phyloP scores from a whole-genome alignment of 2,888 invertebrate genomes.

The Metopia argyrocephala region DNA sequence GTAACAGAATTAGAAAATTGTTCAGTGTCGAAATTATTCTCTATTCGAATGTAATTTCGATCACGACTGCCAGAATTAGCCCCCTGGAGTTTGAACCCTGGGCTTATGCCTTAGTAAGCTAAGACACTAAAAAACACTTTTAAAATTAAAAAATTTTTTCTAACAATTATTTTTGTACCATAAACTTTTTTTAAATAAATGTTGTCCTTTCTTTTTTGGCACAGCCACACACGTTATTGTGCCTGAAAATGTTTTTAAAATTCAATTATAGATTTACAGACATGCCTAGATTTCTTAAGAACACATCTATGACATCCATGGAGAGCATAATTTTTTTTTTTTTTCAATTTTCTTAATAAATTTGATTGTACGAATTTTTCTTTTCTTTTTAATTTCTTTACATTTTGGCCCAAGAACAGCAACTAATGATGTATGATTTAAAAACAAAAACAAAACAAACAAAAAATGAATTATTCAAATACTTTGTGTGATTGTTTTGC shows the following conservation, averaged over 20 bases:
- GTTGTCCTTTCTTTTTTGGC: neutral
- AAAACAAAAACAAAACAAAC: conserved; percentile 22
- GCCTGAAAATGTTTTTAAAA: neutral
- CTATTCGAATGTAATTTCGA: no score
- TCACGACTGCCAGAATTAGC: no score
- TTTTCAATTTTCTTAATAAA: conserved; percentile 14
- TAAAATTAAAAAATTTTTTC: no score
- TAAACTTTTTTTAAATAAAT: no score
- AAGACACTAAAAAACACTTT: no score
- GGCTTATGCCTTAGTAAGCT: no score
- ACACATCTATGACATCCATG: neutral
- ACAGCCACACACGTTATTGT: neutral
- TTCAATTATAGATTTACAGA: conserved; percentile 27
- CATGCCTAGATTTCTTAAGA: neutral
- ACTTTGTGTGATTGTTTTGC: conserved; percentile 54
- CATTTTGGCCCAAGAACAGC: conserved; percentile 21
- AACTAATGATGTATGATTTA: conserved; percentile 51
- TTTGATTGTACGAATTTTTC: neutral
- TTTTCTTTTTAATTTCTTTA: neutral
- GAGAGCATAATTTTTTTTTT: neutral
- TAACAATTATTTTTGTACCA: no score
- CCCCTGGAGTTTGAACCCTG: no score
- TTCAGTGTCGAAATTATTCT: no score
- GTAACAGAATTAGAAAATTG: no score
- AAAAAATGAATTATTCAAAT: conserved; percentile 13